These are phyloP conservation scores for Alcis repandata DNA, from an alignment of 2,888 invertebrate genomes.

Conservation along the genomic window DNA sequence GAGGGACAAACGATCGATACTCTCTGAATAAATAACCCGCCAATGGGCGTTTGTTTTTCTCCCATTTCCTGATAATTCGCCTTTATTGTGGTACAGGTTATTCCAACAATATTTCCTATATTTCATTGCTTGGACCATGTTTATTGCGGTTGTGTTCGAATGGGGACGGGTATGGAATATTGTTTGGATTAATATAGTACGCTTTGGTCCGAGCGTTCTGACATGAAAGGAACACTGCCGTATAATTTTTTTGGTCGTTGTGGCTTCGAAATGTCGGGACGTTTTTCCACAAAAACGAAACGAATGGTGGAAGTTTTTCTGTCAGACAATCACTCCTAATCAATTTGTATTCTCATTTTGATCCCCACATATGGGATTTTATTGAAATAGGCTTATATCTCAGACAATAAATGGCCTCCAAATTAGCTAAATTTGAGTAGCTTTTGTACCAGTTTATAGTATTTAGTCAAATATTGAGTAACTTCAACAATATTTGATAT, in stretches of 20 bases:
- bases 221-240: background rate
- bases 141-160: constrained; percentile 27
- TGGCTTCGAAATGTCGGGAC: background rate
- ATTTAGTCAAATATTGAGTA: background rate
- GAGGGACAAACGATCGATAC: constrained; percentile 55
- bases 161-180: constrained; percentile 24
- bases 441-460: background rate
- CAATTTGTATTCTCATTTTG: background rate
- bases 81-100: constrained; percentile 31
- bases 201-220: background rate
- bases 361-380: no score
- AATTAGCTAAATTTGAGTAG: background rate
- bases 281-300: no score
- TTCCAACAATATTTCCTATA: constrained; percentile 28
- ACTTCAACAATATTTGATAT: background rate
- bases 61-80: constrained; percentile 44
- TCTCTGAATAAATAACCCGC: constrained; percentile 61
- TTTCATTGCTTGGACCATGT: constrained; percentile 27
- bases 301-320: no score
- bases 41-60: constrained; percentile 49
- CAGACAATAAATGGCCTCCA: background rate
- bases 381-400: background rate
- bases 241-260: background rate
- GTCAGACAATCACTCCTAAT: background rate
- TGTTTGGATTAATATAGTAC: background rate